phyloP scores from a whole-genome alignment of 1,140 invertebrate genomes.

The Cydia fagiglandana region DNA sequence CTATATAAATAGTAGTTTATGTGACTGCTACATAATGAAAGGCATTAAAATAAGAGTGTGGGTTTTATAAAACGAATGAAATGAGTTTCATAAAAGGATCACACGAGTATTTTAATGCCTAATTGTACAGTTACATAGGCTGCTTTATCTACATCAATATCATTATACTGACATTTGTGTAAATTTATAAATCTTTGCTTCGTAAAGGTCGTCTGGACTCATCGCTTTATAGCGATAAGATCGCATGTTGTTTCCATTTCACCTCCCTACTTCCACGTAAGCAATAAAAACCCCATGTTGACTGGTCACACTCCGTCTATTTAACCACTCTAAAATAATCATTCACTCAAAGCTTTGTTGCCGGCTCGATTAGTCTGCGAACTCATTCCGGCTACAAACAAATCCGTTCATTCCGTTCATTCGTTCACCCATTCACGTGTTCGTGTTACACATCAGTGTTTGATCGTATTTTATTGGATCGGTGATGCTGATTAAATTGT shows the following conservation, averaged over 20 bases:
- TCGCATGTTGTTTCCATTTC: neutral
- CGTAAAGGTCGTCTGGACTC: too few species aligned
- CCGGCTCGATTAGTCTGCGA: constrained; percentile 50
- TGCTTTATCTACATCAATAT: too few species aligned
- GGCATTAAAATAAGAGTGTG: too few species aligned
- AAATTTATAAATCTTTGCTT: too few species aligned
- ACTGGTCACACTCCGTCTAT: constrained; percentile 38
- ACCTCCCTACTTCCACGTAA: constrained; percentile 34
- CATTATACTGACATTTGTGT: too few species aligned
- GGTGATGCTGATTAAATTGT: constrained; percentile 10
- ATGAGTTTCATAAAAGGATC: too few species aligned
- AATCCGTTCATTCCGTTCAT: constrained; percentile 59
- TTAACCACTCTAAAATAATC: constrained; percentile 60
- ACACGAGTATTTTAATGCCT: too few species aligned
- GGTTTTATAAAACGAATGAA: too few species aligned
- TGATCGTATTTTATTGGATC: constrained; percentile 38
- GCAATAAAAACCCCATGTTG: neutral
- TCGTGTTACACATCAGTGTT: constrained; percentile 41
- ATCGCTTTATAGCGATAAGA: too few species aligned
- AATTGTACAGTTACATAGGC: too few species aligned
- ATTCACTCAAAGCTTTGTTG: constrained; percentile 61
- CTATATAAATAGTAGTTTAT: too few species aligned
- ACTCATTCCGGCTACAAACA: constrained; percentile 55
- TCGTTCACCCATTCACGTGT: constrained; percentile 45
- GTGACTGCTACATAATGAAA: too few species aligned